These are phyloP conservation scores for Stramonita haemastoma DNA, from an alignment of 2,888 invertebrate species.

Conservation along the genomic window DNA sequence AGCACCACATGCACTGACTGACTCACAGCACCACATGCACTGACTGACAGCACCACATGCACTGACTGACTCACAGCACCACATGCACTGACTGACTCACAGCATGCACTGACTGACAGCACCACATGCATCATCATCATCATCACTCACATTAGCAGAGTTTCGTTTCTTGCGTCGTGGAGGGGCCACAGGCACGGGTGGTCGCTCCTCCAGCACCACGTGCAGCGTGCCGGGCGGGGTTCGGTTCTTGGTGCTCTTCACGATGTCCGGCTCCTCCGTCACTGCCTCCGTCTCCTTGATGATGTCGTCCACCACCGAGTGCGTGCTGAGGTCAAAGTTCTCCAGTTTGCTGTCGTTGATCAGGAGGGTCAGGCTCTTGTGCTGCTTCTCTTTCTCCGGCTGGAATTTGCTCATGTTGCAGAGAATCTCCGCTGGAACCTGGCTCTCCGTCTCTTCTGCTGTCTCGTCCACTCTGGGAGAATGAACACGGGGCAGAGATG, in stretches of 20 bases:
- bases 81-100: no score
- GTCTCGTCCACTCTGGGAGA: background rate
- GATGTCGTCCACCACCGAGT: constrained; percentile 60
- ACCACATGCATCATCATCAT: no score
- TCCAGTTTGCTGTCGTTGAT: constrained; percentile 49
- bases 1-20: no score
- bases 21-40: no score
- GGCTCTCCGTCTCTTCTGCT: background rate
- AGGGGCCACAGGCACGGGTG: constrained; percentile 64
- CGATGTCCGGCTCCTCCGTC: constrained; percentile 89
- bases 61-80: no score
- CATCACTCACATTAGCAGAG: constrained; percentile 20
- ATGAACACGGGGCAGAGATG: background rate
- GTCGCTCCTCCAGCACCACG: constrained; percentile 65
- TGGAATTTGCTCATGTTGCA: constrained; percentile 44
- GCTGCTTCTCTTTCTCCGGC: constrained; percentile 53
- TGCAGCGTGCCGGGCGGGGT: constrained; percentile 65
- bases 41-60: no score
- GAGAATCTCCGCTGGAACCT: constrained; percentile 5
- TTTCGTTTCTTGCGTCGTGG: constrained; percentile 66
- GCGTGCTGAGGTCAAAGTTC: constrained; percentile 43
- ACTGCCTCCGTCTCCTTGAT: constrained; percentile 60
- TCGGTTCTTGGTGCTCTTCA: constrained; percentile 88
- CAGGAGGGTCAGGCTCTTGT: constrained; percentile 50
- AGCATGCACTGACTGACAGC: no score